Conservation (phyloP, 2,888 invertebrate genomes). For the Salticus scenicus region DNA sequence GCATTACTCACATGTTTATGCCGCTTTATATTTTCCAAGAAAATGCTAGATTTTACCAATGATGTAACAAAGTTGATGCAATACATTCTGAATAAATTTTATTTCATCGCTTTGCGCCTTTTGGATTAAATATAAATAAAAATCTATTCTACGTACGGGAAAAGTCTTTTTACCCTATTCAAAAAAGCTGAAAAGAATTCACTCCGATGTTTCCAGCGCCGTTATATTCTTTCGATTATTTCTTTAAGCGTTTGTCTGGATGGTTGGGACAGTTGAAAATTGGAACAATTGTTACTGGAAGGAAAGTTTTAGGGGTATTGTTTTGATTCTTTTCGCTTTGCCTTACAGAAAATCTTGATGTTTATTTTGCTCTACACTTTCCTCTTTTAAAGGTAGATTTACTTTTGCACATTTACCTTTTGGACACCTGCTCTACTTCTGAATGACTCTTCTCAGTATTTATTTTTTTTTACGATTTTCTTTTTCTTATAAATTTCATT, state of each 20-base stretch:
- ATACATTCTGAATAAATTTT: not conserved
- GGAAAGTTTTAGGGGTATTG: constrained; percentile 21
- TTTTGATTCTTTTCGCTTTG: constrained; percentile 60
- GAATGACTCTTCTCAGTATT: constrained; percentile 25
- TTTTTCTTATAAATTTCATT: too few species aligned
- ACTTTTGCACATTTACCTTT: constrained; percentile 6
- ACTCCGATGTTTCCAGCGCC: constrained; percentile 20
- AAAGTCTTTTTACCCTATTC: not conserved
- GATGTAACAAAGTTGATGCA: not conserved
- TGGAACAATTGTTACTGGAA: not conserved
- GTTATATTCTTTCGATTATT: constrained; percentile 44
- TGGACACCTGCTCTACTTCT: constrained; percentile 56
- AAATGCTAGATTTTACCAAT: too few species aligned
- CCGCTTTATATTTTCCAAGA: too few species aligned
- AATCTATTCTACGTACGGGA: not conserved
- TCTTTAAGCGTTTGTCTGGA: constrained; percentile 32
- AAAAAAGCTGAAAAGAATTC: constrained; percentile 53
- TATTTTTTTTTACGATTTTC: too few species aligned
- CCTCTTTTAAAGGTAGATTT: not conserved
- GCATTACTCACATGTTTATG: too few species aligned
- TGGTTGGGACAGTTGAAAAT: not conserved
- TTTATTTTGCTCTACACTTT: constrained; percentile 66
- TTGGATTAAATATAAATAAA: not conserved
- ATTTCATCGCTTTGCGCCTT: not conserved
- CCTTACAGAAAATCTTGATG: constrained; percentile 28